These are phyloP conservation scores for Limonius californicus DNA, from an alignment of 1,140 invertebrate genomes.

Conservation along the genomic window DNA sequence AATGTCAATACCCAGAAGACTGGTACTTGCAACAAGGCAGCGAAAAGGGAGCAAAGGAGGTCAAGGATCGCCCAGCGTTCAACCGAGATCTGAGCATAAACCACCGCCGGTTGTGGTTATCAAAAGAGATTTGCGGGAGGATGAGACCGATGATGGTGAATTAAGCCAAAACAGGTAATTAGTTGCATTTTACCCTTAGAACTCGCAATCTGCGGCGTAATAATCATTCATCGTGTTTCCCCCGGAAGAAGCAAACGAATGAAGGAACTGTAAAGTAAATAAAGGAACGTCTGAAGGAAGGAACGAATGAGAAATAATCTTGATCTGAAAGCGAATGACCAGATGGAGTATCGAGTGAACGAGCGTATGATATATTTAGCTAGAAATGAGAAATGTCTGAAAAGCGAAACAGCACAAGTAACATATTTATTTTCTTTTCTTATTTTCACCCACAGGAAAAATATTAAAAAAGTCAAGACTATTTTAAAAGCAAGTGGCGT, in stretches of 20 bases:
- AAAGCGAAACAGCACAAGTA: no score
- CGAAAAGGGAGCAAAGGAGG: conserved; percentile 63
- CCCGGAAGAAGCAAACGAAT: no score
- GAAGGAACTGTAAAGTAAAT: no score
- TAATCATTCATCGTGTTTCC: no score
- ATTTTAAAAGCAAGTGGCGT: not conserved
- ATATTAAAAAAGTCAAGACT: not conserved
- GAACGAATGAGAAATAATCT: no score
- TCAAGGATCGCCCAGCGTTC: conserved; percentile 62
- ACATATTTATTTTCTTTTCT: no score
- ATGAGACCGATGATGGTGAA: conserved; percentile 65
- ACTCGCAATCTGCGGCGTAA: no score
- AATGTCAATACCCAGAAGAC: conserved; percentile 95
- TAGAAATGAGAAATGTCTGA: no score
- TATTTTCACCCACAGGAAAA: not conserved
- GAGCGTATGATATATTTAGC: no score
- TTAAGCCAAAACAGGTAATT: conserved; percentile 51
- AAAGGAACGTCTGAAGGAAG: no score
- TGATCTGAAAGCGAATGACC: no score
- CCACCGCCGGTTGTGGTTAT: conserved; percentile 90
- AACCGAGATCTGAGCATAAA: conserved; percentile 73
- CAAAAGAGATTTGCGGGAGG: conserved; percentile 85
- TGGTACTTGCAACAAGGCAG: conserved; percentile 88
- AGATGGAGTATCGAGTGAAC: no score
- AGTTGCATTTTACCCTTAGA: not conserved